Percentiles rank a stretch among this genome's conserved stretches.
Evolutionary conservation across 2,113 vertebrate genomes (phyloP).

Genomic region (Sialia sialis): DNA sequence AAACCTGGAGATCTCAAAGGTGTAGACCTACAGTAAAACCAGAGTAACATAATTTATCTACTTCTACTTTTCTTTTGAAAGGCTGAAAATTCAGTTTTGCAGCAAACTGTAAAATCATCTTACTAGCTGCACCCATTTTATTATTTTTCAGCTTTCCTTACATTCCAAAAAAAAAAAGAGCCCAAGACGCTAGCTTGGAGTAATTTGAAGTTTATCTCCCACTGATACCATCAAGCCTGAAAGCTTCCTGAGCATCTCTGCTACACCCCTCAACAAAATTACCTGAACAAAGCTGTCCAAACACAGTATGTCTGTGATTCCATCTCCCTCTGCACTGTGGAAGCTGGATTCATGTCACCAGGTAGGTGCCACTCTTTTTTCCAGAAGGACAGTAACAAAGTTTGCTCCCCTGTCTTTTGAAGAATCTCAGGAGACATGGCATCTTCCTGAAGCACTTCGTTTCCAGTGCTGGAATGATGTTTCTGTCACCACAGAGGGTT

Average conservation of each 20-base stretch:
- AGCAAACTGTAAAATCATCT: background rate
- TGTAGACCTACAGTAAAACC: background rate
- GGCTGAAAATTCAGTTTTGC: background rate
- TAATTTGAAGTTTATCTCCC: background rate
- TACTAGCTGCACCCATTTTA: background rate
- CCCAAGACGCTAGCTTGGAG: background rate
- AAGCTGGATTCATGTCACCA: background rate
- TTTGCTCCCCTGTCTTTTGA: background rate
- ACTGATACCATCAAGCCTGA: background rate
- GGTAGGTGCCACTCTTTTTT: background rate
- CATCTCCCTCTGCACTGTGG: background rate
- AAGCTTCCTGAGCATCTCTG: background rate
- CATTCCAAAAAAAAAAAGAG: background rate
- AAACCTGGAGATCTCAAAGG: background rate
- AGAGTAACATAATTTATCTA: background rate
- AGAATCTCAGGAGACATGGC: background rate
- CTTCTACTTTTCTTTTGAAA: background rate
- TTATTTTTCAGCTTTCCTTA: background rate
- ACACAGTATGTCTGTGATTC: background rate
- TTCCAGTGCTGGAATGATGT: background rate
- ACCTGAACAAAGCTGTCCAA: background rate
- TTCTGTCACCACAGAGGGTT: background rate
- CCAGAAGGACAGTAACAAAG: background rate
- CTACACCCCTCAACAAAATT: background rate
- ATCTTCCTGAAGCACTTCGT: fast-evolving